Evolutionary conservation across 2,888 invertebrate species (phyloP).

Genomic region (Cheilosia soror): DNA sequence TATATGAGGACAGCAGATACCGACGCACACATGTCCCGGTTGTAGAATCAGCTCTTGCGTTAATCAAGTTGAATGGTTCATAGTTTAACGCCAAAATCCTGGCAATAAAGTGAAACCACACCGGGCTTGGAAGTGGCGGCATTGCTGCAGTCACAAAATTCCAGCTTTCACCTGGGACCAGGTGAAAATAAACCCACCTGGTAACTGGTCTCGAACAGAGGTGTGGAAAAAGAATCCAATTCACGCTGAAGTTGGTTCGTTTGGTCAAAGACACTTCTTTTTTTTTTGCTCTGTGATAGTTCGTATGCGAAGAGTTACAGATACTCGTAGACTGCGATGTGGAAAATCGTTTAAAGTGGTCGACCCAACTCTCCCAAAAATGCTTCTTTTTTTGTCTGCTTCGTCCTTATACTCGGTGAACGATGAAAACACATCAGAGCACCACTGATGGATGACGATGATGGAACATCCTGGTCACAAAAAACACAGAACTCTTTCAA

Average conservation of each 20-base stretch:
- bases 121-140: slow-evolving; percentile 15
- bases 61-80: slow-evolving; percentile 70
- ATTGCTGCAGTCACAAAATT: slow-evolving; percentile 40
- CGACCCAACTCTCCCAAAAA: slow-evolving; percentile 31
- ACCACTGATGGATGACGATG: slow-evolving; percentile 69
- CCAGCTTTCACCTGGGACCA: slow-evolving; percentile 36
- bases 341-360: slow-evolving; percentile 75
- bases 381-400: neutral
- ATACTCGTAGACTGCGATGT: slow-evolving; percentile 48
- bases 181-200: slow-evolving; percentile 23
- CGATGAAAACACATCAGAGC: slow-evolving; percentile 69
- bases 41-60: slow-evolving; percentile 22
- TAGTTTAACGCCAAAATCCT: slow-evolving; percentile 70
- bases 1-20: slow-evolving; percentile 37
- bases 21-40: slow-evolving; percentile 30
- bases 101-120: slow-evolving; percentile 57
- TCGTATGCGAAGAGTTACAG: slow-evolving; percentile 70
- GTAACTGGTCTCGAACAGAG: slow-evolving; percentile 34
- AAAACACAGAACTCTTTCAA: slow-evolving; percentile 40
- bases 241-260: slow-evolving; percentile 56
- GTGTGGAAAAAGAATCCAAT: slow-evolving; percentile 56
- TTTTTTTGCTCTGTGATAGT: slow-evolving; percentile 49
- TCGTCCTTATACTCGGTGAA: neutral
- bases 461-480: slow-evolving; percentile 29
- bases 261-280: slow-evolving; percentile 38